Percentiles rank a stretch among this genome's conserved stretches.
Conservation (phyloP, 2,797 vertebrate genomes). For the Crypturellus tataupa region DNA sequence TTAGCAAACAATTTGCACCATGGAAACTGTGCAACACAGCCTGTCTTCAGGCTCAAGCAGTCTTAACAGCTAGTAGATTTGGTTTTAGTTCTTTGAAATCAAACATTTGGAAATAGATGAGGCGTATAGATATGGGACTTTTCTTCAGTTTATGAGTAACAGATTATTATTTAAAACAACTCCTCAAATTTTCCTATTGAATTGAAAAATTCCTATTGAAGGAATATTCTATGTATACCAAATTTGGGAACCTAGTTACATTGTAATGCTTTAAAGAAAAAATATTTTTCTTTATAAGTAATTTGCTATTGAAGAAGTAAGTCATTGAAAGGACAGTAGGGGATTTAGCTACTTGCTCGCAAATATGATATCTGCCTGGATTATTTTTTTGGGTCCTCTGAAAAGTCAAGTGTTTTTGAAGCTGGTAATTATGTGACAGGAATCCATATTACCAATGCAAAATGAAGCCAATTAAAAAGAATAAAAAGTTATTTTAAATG, state of each 20-base stretch:
- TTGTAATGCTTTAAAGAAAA: not conserved
- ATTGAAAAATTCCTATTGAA: too few relatives aligned
- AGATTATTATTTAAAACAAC: not conserved
- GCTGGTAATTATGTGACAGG: constrained; percentile 7
- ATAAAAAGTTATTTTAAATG: constrained; percentile 29
- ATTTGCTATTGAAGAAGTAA: not conserved
- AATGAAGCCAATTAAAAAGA: not conserved
- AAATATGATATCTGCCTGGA: not conserved
- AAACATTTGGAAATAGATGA: not conserved
- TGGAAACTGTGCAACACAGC: not conserved
- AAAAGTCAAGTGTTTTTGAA: constrained; percentile 41
- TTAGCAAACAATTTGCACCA: not conserved
- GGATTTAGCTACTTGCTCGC: not conserved
- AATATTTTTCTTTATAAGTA: accelerated
- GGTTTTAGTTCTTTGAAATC: not conserved
- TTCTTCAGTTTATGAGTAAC: not conserved
- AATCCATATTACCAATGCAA: constrained; percentile 29
- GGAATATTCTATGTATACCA: not conserved
- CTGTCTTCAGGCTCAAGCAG: not conserved
- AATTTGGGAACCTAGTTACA: not conserved
- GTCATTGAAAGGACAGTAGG: not conserved
- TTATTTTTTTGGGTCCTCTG: not conserved
- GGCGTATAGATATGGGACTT: not conserved
- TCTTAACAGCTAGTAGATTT: not conserved
- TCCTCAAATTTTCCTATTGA: not conserved